phyloP scores from a whole-genome alignment of 2,797 vertebrate genomes.

The Myiothlypis coronata region DNA sequence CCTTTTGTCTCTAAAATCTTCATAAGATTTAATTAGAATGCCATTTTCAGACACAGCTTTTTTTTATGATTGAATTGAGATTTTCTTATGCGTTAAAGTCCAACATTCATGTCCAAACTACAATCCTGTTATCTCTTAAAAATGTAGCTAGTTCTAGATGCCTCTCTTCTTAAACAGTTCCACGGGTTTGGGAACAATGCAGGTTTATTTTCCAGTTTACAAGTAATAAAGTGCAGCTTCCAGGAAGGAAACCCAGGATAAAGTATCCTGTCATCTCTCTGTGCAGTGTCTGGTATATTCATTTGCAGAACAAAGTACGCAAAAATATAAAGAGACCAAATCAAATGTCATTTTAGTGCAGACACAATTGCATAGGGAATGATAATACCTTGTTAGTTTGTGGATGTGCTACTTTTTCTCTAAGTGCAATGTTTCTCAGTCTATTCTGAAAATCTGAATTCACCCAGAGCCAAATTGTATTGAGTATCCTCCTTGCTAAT shows the following conservation, averaged over 20 bases:
- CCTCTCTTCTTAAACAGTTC: background rate
- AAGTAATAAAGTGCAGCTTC: background rate
- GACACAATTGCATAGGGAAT: background rate
- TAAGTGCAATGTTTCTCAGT: background rate
- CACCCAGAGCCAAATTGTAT: background rate
- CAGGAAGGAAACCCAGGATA: background rate
- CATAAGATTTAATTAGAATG: background rate
- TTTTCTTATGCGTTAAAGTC: background rate
- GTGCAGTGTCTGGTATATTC: background rate
- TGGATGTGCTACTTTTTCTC: background rate
- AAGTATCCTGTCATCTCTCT: background rate
- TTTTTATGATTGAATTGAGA: background rate
- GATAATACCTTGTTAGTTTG: background rate
- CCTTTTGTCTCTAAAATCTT: background rate
- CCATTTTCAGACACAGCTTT: background rate
- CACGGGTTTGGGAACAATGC: background rate
- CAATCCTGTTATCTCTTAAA: background rate
- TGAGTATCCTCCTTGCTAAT: background rate
- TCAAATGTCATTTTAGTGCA: background rate
- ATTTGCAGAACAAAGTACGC: background rate
- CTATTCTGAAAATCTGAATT: background rate
- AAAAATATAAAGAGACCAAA: background rate
- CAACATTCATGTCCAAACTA: background rate
- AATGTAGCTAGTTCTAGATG: background rate
- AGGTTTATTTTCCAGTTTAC: slow-evolving; percentile 7